Base-by-base conservation (phyloP, 2,113 vertebrate species). In the Macrotus californicus region DNA sequence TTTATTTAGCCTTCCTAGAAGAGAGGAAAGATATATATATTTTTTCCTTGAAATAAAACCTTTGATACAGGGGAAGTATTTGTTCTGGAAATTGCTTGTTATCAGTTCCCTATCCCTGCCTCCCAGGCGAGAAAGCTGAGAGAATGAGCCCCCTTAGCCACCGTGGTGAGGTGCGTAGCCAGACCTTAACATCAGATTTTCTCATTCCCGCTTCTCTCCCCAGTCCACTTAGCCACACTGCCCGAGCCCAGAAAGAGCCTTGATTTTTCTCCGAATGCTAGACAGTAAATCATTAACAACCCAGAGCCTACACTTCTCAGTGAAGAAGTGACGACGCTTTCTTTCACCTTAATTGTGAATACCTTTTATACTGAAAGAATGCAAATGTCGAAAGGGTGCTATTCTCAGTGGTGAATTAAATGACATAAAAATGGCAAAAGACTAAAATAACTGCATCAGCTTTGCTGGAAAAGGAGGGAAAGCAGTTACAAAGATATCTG, bases 361-460 rank as follows among this genome's bases (percentile, higher is more conserved):
- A 87, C 70, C 89, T 96, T 96, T 94, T 94, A 91, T 64, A 85
- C 82, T 73, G 67, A 75, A 96, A 96, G 24, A 36, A 67, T 79
- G 70, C 46, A 93, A 76, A 94, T 86, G 80, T 84, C 73, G 81
- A 97, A 88, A 96, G 69, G 56, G 72, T 93, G 59, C 72, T 84
- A 70, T 97, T 90, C 64, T 93, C 75, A 16, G 75, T 91, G 79
- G 81, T 91, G 75, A 96, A 96, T 97, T 96, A 97, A 95, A 96
- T 93, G 93, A 96, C 72, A 97, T 91, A 80, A 94, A 97, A 95
- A 88, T 82, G 91, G 84, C 93, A 97, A 96, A 96, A 94, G 93
- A 94, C 87, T 46, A 12, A 87, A 87, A 93, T 67, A 61, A 18
- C 56, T 64, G 21, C 83, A 80, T 93, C 54, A 61, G 3, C 4